These are phyloP conservation scores for Pristionchus fissidentatus DNA, from an alignment of 2,888 invertebrate genomes.

Conservation along the genomic window DNA sequence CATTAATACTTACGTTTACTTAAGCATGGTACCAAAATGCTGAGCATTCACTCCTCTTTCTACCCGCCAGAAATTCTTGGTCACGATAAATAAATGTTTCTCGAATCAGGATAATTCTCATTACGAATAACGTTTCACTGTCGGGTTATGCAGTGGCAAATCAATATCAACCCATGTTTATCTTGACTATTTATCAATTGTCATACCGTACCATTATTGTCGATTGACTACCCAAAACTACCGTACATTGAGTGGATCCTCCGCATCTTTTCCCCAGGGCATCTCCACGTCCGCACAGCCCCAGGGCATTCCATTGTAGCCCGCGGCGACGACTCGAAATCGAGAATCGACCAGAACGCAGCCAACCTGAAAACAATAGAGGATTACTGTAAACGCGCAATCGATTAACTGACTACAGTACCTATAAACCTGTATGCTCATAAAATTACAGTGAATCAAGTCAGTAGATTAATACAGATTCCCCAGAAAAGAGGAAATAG, in stretches of 20 bases:
- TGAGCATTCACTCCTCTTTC: too few relatives aligned
- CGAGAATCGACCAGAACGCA: constrained; percentile 91
- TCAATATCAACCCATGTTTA: too few relatives aligned
- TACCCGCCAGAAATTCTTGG: too few relatives aligned
- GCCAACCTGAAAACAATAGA: constrained; percentile 82
- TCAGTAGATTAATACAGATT: too few relatives aligned
- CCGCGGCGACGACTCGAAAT: constrained; percentile 90
- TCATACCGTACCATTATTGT: neutral
- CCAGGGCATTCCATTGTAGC: constrained; percentile 96
- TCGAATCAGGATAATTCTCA: too few relatives aligned
- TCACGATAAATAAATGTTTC: too few relatives aligned
- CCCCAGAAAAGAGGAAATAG: too few relatives aligned
- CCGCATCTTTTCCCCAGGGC: constrained; percentile 87
- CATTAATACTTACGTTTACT: too few relatives aligned
- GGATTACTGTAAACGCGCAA: neutral
- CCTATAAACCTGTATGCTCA: too few relatives aligned
- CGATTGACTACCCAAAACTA: neutral
- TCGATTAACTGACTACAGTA: neutral
- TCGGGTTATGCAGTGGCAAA: too few relatives aligned
- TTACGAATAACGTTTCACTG: too few relatives aligned
- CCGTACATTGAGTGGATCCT: constrained; percentile 72
- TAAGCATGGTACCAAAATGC: neutral
- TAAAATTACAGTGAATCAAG: neutral
- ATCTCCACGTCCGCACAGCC: constrained; percentile 90
- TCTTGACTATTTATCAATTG: too few relatives aligned